Evolutionary conservation across 2,888 invertebrate species (phyloP), one percentile per base, ranked within the genome.

Genomic region (Plagiodera versicolora): DNA sequence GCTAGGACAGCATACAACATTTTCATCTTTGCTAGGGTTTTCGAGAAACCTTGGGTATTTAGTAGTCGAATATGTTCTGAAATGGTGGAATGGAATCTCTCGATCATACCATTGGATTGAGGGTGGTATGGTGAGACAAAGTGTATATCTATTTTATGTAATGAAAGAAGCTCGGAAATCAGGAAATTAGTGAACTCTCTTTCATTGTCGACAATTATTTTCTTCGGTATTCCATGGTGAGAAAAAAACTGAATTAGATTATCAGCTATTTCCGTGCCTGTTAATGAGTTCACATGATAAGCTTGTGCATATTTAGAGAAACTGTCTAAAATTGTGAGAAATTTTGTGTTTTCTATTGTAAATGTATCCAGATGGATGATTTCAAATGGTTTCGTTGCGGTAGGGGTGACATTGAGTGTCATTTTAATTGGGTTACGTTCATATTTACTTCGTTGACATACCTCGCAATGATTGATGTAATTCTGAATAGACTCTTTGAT

Each of bases 231-330:
- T 11, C 54, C 20, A 28, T 58, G 58, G 16, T 58, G 52, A 2
- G 47, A 45, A 44, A 45, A 53, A 18, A 56, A 56, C 10, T 56
- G 16, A 45, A 56, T 24, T 4, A 52, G 52, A 32, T 49, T 39
- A 9, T 52, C 17, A 17, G 50, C 56, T 11, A 52, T 45, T 32
- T 60, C 56, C 5, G 51, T 35, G 11, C 54, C 47, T 56, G 56
- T n/a, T 16, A 52, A 6, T 1, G 14, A 39, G n/a, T 60, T 49
- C 14, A 60, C 17, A 46, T 39, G 20, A 45, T 57, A 56, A 5
- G 56, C 61, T 35, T 61, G 56, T 8, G 45, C 48, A 35, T 35
- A 59, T 59, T 54, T 54, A 11, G 59, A 54, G 17, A 59, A 59
- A 18, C 53, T 54, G 11, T 59, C 47, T 11, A 55, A 14, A 0